These are phyloP conservation scores for Neofelis nebulosa DNA, from an alignment of 2,113 vertebrate genomes.

Conservation along the genomic window DNA sequence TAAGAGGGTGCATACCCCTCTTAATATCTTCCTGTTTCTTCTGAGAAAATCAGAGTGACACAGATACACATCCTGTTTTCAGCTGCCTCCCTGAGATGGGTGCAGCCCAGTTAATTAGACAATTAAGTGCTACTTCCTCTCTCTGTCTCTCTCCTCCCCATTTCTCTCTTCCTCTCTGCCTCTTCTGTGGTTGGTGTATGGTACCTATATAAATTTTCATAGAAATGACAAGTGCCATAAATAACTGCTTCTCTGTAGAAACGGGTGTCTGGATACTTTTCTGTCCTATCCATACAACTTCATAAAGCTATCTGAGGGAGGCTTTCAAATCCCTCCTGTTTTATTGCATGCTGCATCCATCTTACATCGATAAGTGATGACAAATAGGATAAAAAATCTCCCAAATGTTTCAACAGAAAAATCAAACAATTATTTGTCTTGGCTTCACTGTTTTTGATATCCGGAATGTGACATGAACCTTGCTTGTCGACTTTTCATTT, in stretches of 20 bases:
- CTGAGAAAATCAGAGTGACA: neutral
- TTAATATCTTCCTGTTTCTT: neutral
- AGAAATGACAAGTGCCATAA: neutral
- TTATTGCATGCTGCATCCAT: constrained; percentile 23
- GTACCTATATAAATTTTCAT: neutral
- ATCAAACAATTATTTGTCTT: constrained; percentile 48
- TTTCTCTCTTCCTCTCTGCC: neutral
- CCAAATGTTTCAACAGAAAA: constrained; percentile 54
- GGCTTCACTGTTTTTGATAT: constrained; percentile 17
- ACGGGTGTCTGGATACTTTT: neutral
- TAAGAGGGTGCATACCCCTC: neutral
- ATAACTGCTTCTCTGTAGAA: constrained; percentile 9
- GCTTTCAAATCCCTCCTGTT: neutral
- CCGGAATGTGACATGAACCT: constrained; percentile 32
- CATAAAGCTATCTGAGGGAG: constrained; percentile 31
- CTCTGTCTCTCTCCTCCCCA: neutral
- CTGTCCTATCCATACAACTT: neutral
- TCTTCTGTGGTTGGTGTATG: neutral
- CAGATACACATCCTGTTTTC: neutral
- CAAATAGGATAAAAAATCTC: constrained; percentile 7
- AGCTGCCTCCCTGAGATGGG: neutral
- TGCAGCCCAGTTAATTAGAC: neutral
- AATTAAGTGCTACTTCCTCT: neutral
- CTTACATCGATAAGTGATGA: constrained; percentile 61
- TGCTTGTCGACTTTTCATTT: constrained; percentile 55